A percentile compares a stretch with the other conserved stretches of the same genome.
These are phyloP conservation scores for Aphelenchoides fujianensis DNA, from an alignment of 1,140 invertebrate species.

Conservation along the genomic window DNA sequence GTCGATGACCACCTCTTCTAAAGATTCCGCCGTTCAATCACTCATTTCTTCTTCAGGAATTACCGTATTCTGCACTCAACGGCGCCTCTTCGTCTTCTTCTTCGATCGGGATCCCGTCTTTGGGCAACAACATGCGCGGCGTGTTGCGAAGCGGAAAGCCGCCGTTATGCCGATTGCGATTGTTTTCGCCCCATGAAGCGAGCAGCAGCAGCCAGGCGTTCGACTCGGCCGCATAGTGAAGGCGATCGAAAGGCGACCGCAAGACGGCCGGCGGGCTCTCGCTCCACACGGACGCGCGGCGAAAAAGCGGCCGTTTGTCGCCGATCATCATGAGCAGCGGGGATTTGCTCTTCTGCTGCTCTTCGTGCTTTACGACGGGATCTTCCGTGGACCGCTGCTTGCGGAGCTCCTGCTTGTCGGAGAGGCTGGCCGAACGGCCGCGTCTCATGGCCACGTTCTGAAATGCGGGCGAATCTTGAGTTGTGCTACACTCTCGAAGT, in stretches of 20 bases:
- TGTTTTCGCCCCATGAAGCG: constrained; percentile 44
- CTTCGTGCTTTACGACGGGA: not conserved
- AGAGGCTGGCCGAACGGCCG: constrained; percentile 6
- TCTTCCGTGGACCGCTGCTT: constrained; percentile 1
- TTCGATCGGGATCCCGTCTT: constrained; percentile 17
- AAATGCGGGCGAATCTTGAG: not conserved
- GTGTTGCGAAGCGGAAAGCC: not conserved
- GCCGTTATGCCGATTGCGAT: constrained; percentile 14
- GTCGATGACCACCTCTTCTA: constrained; percentile 23
- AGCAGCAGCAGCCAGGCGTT: constrained; percentile 47
- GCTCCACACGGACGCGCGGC: constrained; percentile 45
- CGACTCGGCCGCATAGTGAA: constrained; percentile 34
- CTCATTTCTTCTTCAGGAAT: constrained; percentile 1
- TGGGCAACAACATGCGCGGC: not conserved
- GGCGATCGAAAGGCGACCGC: constrained; percentile 42
- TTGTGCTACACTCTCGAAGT: not conserved
- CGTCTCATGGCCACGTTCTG: not conserved
- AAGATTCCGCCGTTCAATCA: constrained; percentile 4
- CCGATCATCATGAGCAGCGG: constrained; percentile 25
- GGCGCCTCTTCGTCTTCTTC: constrained; percentile 24
- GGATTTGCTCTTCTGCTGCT: not conserved
- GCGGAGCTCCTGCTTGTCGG: not conserved
- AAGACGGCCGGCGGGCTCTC: constrained; percentile 46
- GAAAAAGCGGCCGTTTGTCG: constrained; percentile 35
- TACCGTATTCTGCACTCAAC: constrained; percentile 2